Base-by-base conservation (phyloP, 2,113 vertebrate genomes). In the Serinus canaria region DNA sequence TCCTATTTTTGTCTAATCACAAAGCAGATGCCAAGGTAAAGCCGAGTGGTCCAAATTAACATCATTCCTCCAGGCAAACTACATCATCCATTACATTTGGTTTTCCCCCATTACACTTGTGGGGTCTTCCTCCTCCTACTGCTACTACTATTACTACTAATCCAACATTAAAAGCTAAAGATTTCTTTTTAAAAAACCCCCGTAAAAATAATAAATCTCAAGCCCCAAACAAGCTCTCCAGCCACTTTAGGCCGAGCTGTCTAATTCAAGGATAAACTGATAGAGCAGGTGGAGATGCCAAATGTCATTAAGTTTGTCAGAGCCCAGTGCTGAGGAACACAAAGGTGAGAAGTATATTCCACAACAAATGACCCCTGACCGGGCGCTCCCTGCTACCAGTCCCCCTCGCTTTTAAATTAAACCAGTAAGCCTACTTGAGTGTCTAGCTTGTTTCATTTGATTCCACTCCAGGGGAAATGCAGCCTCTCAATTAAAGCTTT, bases 341-440 rank as follows among this genome's bases (percentile, higher is more conserved):
- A 90, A 94, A 92, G 86, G 94, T 94, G 92, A 92, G 93, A 96
- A 96, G 92, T 68, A 90, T 93, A 84, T 96, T 95, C 93, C 88
- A 93, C 88, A 90, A 92, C 69, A 90, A 95, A 95, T 92, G 93
- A 94, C 88, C 80, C 82, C 92, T 91, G 88, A 96, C 93, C 3
- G 4, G 47, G 86, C 92, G 56, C 90, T 96, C 90, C 41, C 90
- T 86, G 68, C 83, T 93, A 95, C 88, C 92, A 93, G 90, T 78
- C 80, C 41, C 46, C 53, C 64, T 92, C 35, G 19, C 90, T 90
- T 95, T 95, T 94, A 93, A 94, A 96, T 94, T 92, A 95, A 96
- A 94, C 88, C 88, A 89, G 86, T 94, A 96, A 95, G 92, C 89
- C 88, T 92, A 78, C 92, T 95, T 95, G 95, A 95, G 89, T 93